Base-by-base conservation (phyloP, 2,797 vertebrate genomes). In the Thamnophis elegans region DNA sequence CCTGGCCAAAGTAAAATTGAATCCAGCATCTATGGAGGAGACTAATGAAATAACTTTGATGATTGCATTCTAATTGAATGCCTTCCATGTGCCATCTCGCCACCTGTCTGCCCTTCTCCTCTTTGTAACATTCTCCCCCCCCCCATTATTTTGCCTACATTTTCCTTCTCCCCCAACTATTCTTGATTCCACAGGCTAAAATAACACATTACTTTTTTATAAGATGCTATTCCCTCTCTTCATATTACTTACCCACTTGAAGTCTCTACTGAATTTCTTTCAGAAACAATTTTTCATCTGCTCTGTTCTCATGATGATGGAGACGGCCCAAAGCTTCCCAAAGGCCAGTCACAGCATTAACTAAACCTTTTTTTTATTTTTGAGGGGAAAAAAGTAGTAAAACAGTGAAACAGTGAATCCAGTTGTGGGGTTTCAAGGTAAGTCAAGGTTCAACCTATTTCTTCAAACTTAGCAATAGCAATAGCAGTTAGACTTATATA, bases 161-260 rank as follows among this genome's bases (percentile, higher is more conserved):
- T 42, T 93, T 93, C 62, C 93, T 94, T 86, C 51, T 55, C 94
- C 96, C 94, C 95, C 95, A 95, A 94, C 25, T 90, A 94, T 92
- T 93, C 95, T 94, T 95, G 94, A 96, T 92, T 95, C 95, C 55
- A 92, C 94, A 94, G 96, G 93, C 96, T 96, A 60, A 97, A 97
- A 94, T 95, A 65, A 42, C 94, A 96, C 96, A 97, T 98, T 97
- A 97, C 95, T 96, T 97, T 97, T 96, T 96, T 96, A 96, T 97
- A 96, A 96, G 96, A 96, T 95, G 97, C 97, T 96, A 95, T 97
- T 97, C 96, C 96, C 26, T 93, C 95, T 96, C 36, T 96, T 97
- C 96, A 97, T 96, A 97, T 97, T 97, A 97, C 97, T 97, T 97
- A 96, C 97, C 96, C 96, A 94, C 96, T 97, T 97, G 97, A 97